These are phyloP conservation scores for Axea sp. DNA, from an alignment of 2,888 invertebrate genomes.

Conservation along the genomic window DNA sequence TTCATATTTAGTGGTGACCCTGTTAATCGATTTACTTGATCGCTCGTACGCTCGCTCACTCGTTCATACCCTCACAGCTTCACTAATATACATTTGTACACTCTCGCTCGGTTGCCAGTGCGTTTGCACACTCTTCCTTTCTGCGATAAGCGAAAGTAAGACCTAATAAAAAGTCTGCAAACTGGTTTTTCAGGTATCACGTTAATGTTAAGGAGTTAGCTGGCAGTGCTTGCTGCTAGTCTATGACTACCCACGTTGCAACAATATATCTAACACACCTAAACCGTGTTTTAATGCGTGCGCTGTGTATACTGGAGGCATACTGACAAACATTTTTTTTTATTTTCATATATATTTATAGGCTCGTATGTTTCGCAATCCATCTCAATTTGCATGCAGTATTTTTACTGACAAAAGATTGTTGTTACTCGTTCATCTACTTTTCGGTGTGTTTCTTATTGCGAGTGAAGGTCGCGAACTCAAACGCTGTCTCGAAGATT, in stretches of 20 bases:
- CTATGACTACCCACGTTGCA: conserved; percentile 18
- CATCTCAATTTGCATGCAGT: not conserved
- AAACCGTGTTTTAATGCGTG: no score
- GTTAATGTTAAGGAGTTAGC: conserved; percentile 70
- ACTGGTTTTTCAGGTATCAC: conserved; percentile 77
- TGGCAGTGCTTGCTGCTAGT: conserved; percentile 58
- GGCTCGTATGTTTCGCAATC: not conserved
- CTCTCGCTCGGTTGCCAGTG: conserved; percentile 46
- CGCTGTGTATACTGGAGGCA: no score
- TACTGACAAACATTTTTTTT: conserved; percentile 17
- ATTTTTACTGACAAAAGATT: not conserved
- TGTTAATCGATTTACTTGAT: conserved; percentile 62
- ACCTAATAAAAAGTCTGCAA: conserved; percentile 69
- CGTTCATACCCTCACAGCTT: conserved; percentile 50
- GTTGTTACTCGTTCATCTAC: not conserved
- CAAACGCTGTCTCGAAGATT: no score
- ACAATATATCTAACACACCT: no score
- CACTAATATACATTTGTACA: conserved; percentile 29
- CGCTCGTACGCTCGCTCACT: conserved; percentile 42
- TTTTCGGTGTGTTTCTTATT: no score
- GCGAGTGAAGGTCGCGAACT: no score
- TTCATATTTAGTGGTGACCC: conserved; percentile 71
- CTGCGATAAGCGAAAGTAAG: conserved; percentile 75
- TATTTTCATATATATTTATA: conserved; percentile 3
- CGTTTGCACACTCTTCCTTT: conserved; percentile 74